Base-by-base conservation (phyloP, 1,140 invertebrate genomes). In the Brachionus plicatilis region DNA sequence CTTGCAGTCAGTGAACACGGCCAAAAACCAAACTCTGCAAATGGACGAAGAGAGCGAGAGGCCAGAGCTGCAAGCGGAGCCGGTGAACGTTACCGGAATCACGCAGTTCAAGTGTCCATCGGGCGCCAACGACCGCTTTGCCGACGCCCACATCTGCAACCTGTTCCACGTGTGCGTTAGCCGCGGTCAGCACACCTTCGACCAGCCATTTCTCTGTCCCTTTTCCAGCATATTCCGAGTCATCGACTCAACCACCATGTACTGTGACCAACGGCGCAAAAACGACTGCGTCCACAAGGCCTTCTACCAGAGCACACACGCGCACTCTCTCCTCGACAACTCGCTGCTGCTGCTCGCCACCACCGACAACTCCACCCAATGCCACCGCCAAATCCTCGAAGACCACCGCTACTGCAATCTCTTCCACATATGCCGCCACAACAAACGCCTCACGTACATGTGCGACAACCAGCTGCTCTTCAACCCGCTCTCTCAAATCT, bases 181-280 rank as follows among this genome's bases (percentile, higher is more conserved):
- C 3, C 47, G 70, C 14, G 68, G 60, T 27, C 50, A 75, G 17
- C 60, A 65, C 11, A 84, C 82, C 0, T 41, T 76, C 14, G 83
- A 84, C 24, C 83, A 84, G 60, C 83, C 83, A 2, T 84, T 84
- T 78, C 11, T 84, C 5, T 84, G 83, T 37, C 83, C 83, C 47
- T 84, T 75, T 29, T 29, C 45, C 1, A 75, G 33, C 14, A 60
- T 84, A 12, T 84, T 84, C 45, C 24, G 68, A 20, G 45, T 37
- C 0, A 75, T 72, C 33, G 45, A 56, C 47, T 75, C 43, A 3
- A 50, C 17, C 20, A 75, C 66, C 27, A 84, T 84, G 83, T 84
- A 75, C 53, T 84, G 83, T 29, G 83, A 72, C 37, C 37, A 65
- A 29, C 66, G 45, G 4, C 43, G 47, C 24, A 37, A 41, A 47